These are phyloP conservation scores for Dicranocentrus wangi DNA, from an alignment of 2,888 invertebrate genomes.

Conservation along the genomic window DNA sequence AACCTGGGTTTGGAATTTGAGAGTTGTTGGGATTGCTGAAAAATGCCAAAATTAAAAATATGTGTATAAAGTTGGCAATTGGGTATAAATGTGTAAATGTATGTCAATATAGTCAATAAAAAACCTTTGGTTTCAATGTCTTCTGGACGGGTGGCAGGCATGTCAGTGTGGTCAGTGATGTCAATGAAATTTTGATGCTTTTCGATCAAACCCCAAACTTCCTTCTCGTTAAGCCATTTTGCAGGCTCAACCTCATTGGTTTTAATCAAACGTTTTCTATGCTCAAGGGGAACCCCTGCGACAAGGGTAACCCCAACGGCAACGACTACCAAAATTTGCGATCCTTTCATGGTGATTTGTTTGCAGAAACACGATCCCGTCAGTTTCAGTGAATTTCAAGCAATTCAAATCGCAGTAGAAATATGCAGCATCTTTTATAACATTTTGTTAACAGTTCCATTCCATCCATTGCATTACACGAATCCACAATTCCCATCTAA, in stretches of 20 bases:
- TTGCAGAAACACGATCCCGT: too few relatives aligned
- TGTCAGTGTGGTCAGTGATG: slow-evolving; percentile 32
- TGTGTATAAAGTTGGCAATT: too few relatives aligned
- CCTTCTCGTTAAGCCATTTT: slow-evolving; percentile 41
- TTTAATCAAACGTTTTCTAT: slow-evolving; percentile 43
- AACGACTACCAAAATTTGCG: slow-evolving; percentile 30
- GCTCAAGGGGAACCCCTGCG: background rate
- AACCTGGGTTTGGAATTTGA: slow-evolving; percentile 1
- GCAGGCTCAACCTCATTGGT: slow-evolving; percentile 29
- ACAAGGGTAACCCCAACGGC: slow-evolving; percentile 23
- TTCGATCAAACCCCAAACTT: slow-evolving; percentile 45
- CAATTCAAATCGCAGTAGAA: too few relatives aligned
- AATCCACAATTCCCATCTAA: too few relatives aligned
- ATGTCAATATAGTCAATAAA: too few relatives aligned
- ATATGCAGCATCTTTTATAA: too few relatives aligned
- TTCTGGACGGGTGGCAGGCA: background rate
- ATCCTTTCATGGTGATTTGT: slow-evolving; percentile 24
- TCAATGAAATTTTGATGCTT: slow-evolving; percentile 31
- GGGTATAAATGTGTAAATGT: background rate
- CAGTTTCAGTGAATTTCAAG: too few relatives aligned
- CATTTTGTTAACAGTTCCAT: too few relatives aligned
- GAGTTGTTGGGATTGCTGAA: slow-evolving; percentile 40
- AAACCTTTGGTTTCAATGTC: background rate
- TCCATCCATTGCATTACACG: too few relatives aligned
- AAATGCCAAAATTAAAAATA: background rate